These are phyloP conservation scores for Berghia stephanieae DNA, from an alignment of 1,140 invertebrate genomes.

Conservation along the genomic window DNA sequence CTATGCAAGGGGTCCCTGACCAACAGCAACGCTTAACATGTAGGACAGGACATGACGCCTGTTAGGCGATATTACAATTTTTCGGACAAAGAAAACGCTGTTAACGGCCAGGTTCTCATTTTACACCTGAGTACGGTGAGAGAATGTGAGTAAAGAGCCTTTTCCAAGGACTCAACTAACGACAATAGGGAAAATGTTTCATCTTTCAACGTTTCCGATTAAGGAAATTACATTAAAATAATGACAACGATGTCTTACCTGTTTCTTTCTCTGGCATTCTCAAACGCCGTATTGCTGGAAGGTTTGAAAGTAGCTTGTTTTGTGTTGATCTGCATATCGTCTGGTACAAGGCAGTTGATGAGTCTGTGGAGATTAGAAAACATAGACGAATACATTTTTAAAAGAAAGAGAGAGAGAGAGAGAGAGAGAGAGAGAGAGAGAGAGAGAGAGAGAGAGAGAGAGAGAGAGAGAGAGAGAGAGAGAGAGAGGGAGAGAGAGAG, in stretches of 20 bases:
- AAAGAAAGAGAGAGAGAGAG: not conserved
- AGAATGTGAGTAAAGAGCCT: no score
- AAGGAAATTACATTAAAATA: no score
- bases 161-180: no score
- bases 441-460: not conserved
- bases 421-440: not conserved
- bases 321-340: constrained; percentile 49
- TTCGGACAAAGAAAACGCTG: no score
- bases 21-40: no score
- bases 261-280: constrained; percentile 48
- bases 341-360: constrained; percentile 43
- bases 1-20: no score
- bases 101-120: no score
- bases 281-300: constrained; percentile 47
- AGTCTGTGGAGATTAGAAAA: not conserved
- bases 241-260: constrained; percentile 27
- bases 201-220: no score
- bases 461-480: not conserved
- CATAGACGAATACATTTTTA: not conserved
- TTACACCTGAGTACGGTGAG: no score
- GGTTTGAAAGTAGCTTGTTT: constrained; percentile 45
- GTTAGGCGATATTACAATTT: no score
- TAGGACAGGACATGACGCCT: no score
- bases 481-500: not conserved
- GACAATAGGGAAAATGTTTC: no score